Base-by-base conservation (phyloP, 2,888 invertebrate species). In the Papilio elwesi region DNA sequence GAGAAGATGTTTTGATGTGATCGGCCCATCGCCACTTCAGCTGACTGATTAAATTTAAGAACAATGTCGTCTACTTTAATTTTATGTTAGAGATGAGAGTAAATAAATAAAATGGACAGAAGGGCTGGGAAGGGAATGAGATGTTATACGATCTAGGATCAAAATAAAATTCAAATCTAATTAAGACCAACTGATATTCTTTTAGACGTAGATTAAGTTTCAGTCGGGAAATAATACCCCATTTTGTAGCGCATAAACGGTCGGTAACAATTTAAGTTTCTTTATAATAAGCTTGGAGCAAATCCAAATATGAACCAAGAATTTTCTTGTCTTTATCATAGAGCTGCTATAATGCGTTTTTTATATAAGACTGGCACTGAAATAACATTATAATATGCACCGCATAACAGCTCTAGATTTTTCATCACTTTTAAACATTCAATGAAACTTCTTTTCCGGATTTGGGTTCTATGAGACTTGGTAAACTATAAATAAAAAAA, bases 241-340 rank as follows among this genome's bases (percentile, higher is more conserved):
- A n/a, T 49, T 68, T 57, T n/a, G 43, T 8, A 8, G 49, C 43
- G 26, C 55, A 57, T 36, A 48, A 48, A n/a, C 68, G 59, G 68
- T 68, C 55, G 64, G 55, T 65, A 65, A 70, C 64, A 38, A 65
- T 65, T 55, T 49, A 55, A 65, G 64, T 70, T 57, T 70, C 49
- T 16, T 57, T 57, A 51, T 66, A 71, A 71, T 66, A 66, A 66
- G 65, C 16, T 71, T 71, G 57, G 70, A 71, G 38, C 57, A 43
- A 66, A 65, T 71, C 65, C 57, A 71, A 71, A 65, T 65, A 66
- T 43, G 57, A 65, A 48, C 38, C n/a, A 55, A 64, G 64, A 70
- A 52, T 64, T 70, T 64, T 53, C 63, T 62, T 51, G 70, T 64
- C 11, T 53, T 62, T 64, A 70, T 63, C 12, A 43, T 55, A 55